Evolutionary conservation across 2,888 invertebrate genomes (phyloP), one percentile per base, ranked within the genome.

Genomic region (Adelphocoris suturalis): DNA sequence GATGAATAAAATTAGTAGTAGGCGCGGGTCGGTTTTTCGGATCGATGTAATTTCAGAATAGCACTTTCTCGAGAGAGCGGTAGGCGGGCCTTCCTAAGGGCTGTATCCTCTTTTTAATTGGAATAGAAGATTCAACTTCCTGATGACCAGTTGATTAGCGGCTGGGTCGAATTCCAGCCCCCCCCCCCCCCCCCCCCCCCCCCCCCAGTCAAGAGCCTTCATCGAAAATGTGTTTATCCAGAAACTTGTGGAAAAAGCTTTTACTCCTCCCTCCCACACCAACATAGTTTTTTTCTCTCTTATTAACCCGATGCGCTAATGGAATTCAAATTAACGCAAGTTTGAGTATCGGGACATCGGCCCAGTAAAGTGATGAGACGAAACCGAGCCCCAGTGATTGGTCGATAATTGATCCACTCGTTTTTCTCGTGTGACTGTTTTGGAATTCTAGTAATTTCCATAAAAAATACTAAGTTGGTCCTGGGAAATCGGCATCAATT

Each of bases 81-180:
- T 68, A 23, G 68, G 0, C n/a, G n/a, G 57, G 57, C n/a, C 19
- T 23, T 16, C 13, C 52, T 52, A 52, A 52, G 52, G 52, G 27
- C 68, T 23, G 27, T 68, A 27, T 68, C 27, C 68, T 23, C 23
- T 23, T 68, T 23, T 68, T 68, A 68, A 68, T 68, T 68, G 68
- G 27, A 68, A 68, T 68, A 68, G 68, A 68, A 68, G 13, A 68
- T 68, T 68, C 68, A 68, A 68, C 68, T 68, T 68, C 68, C 68
- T 68, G 68, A 68, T 68, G 68, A 68, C 68, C 68, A 68, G 68
- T 68, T 23, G n/a, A 68, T 68, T 68, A 23, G 23, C 19, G 12
- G 27, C 11, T 12, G 68, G 13, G 19, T 27, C 23, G 68, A 23
- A 68, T 23, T 27, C 23, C 12, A 23, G 23, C 0, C 23, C 5